Percentiles rank a stretch among this genome's conserved stretches.
phyloP scores from a whole-genome alignment of 2,113 vertebrate genomes.

The Blennius ocellaris region DNA sequence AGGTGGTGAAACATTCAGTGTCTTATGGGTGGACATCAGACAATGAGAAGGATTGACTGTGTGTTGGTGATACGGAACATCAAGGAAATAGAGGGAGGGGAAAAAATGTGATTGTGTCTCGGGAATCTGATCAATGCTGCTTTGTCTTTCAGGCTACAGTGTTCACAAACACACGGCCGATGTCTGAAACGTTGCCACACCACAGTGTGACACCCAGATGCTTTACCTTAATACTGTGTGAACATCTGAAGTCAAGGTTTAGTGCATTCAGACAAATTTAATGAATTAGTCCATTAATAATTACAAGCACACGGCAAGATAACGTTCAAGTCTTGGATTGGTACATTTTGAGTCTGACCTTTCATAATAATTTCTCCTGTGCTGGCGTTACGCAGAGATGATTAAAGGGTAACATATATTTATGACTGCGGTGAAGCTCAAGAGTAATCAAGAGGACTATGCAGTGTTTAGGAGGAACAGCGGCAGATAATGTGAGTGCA shows the following conservation, averaged over 20 bases:
- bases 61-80: slow-evolving; percentile 40
- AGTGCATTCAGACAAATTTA: slow-evolving; percentile 27
- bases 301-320: slow-evolving; percentile 20
- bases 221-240: slow-evolving; percentile 9
- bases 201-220: slow-evolving; percentile 11
- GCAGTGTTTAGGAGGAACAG: slow-evolving; percentile 13
- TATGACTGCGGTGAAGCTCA: slow-evolving; percentile 50
- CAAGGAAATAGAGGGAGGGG: slow-evolving; percentile 11
- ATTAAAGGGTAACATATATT: slow-evolving; percentile 51
- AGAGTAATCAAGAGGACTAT: not conserved
- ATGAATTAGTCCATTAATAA: slow-evolving; percentile 33
- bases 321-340: slow-evolving; percentile 8
- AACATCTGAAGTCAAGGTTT: slow-evolving; percentile 12
- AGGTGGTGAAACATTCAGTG: slow-evolving; percentile 31
- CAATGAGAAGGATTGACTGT: slow-evolving; percentile 30
- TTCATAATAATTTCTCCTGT: slow-evolving; percentile 22
- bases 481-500: slow-evolving; percentile 16
- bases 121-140: slow-evolving; percentile 36
- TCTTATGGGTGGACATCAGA: slow-evolving; percentile 41
- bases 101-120: slow-evolving; percentile 45
- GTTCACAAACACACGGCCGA: not conserved
- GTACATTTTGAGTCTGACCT: slow-evolving; percentile 28
- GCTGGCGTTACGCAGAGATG: slow-evolving; percentile 24
- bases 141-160: slow-evolving; percentile 16
- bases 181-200: slow-evolving; percentile 8